Percentiles rank a stretch among this genome's conserved stretches.
Conservation (phyloP, 2,113 vertebrate genomes). For the Ovibos moschatus region DNA sequence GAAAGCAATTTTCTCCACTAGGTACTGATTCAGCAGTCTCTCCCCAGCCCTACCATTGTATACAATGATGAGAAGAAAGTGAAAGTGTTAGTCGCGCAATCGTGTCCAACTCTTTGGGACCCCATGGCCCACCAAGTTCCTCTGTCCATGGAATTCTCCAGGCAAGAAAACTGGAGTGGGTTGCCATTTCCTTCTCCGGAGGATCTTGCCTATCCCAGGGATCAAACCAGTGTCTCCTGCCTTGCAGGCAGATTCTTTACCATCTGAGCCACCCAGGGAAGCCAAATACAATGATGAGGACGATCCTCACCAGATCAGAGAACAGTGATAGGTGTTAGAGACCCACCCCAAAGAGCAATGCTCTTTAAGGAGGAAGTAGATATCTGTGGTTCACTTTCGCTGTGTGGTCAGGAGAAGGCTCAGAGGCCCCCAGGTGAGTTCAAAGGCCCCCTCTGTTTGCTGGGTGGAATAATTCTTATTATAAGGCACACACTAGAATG, state of each 20-base stretch:
- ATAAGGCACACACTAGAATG: conserved; percentile 1
- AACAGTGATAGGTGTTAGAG: neutral
- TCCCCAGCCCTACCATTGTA: neutral
- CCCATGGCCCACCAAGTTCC: neutral
- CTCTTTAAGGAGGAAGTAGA: conserved; percentile 4
- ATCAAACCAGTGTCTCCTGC: neutral
- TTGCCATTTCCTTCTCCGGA: neutral
- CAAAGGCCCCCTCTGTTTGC: conserved; percentile 43
- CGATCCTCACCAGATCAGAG: neutral
- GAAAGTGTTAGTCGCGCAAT: neutral
- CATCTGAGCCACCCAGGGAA: neutral
- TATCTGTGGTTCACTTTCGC: neutral
- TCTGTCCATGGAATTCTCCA: neutral
- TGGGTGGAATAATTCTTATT: neutral
- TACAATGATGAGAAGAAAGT: neutral
- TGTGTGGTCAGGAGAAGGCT: neutral
- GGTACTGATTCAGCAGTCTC: neutral
- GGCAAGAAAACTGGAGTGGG: neutral
- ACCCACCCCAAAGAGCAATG: neutral
- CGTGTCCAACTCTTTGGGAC: neutral
- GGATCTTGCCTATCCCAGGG: neutral
- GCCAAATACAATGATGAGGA: neutral
- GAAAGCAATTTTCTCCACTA: neutral
- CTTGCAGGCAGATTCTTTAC: neutral
- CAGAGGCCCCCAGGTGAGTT: conserved; percentile 14